phyloP scores from a whole-genome alignment of 2,888 invertebrate species.

The Entomobrya multifasciata region DNA sequence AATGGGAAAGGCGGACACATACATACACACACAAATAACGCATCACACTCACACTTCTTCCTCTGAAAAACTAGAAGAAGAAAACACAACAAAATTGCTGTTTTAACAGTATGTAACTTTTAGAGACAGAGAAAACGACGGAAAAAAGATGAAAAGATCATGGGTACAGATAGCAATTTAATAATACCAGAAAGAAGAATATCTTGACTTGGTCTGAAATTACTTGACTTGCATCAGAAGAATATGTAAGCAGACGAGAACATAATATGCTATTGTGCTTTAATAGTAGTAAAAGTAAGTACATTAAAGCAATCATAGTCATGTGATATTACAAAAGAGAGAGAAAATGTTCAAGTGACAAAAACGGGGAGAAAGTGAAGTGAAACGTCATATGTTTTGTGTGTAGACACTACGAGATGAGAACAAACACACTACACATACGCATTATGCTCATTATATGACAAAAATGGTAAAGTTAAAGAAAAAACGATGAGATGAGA shows the following conservation, averaged over 20 bases:
- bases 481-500: background rate
- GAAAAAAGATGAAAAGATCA: constrained; percentile 15
- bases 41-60: constrained; percentile 16
- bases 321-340: background rate
- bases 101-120: background rate
- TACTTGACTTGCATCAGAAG: constrained; percentile 16
- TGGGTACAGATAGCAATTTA: constrained; percentile 45
- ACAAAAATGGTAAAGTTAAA: constrained; percentile 24
- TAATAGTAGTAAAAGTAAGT: constrained; percentile 8
- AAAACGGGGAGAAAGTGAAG: constrained; percentile 28
- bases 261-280: background rate
- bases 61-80: background rate
- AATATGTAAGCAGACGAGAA: background rate
- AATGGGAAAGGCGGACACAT: constrained; percentile 26
- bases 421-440: constrained; percentile 6
- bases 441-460: background rate
- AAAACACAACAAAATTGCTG: constrained; percentile 41
- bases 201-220: constrained; percentile 28
- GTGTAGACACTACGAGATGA: no score
- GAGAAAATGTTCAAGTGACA: background rate
- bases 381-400: constrained; percentile 17
- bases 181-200: constrained; percentile 7
- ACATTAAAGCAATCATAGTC: constrained; percentile 30
- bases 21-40: constrained; percentile 11
- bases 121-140: background rate